Conservation (phyloP, 2,113 vertebrate species). For the Myodes glareolus region DNA sequence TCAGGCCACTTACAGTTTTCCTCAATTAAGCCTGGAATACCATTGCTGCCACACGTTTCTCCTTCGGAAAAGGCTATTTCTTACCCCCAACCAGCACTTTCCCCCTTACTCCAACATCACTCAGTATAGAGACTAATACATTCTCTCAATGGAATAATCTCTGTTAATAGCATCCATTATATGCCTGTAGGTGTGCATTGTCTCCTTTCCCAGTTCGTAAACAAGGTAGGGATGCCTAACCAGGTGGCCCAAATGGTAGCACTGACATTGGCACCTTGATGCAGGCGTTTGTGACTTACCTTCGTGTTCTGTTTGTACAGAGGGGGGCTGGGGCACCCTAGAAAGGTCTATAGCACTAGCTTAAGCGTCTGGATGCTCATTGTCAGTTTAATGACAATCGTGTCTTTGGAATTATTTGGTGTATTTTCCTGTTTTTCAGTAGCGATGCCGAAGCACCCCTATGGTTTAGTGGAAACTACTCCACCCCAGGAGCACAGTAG, state of each 20-base stretch:
- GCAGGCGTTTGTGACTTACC: constrained; percentile 12
- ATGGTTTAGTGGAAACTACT: background rate
- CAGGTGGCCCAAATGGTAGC: background rate
- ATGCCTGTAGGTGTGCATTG: background rate
- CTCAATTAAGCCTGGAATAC: background rate
- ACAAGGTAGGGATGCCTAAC: background rate
- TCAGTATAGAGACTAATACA: background rate
- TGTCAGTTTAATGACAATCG: background rate
- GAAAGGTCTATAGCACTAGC: background rate
- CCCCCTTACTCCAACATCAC: background rate
- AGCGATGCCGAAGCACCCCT: constrained; percentile 22
- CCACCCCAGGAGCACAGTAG: constrained; percentile 26
- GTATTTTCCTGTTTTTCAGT: background rate
- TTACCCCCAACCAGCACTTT: background rate
- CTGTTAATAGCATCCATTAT: background rate
- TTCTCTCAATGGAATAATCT: background rate
- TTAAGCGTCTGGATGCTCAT: background rate
- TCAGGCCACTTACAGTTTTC: background rate
- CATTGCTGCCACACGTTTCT: background rate
- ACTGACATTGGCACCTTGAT: background rate
- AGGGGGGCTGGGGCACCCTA: background rate
- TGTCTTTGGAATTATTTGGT: constrained; percentile 4
- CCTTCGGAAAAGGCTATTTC: background rate
- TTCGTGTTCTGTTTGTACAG: background rate
- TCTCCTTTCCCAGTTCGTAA: background rate